phyloP scores from a whole-genome alignment of 2,797 vertebrate genomes.

The Schizopygopsis malacanthus region DNA sequence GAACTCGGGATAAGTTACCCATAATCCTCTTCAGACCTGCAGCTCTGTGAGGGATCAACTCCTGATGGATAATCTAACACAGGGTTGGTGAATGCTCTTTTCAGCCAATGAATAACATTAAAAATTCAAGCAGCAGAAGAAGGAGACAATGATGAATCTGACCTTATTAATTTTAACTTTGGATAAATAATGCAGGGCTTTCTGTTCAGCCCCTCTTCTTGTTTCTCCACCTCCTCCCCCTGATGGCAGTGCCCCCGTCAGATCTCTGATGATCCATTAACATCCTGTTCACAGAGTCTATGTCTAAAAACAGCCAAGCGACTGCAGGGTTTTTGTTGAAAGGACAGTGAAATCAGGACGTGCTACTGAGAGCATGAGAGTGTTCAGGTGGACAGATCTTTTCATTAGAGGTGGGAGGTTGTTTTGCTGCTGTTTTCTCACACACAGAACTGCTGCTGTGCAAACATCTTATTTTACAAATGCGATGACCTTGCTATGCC shows the following conservation, averaged over 20 bases:
- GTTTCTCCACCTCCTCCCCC: conserved; percentile 42
- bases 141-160: conserved; percentile 64
- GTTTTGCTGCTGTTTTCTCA: conserved; percentile 17
- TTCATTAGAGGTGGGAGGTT: conserved; percentile 30
- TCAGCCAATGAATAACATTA: conserved; percentile 61
- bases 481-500: conserved; percentile 10
- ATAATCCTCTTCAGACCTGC: conserved; percentile 49
- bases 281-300: conserved; percentile 40
- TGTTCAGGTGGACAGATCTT: conserved; percentile 38
- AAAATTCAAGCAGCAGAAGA: conserved; percentile 61
- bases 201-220: conserved; percentile 45
- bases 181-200: conserved; percentile 64
- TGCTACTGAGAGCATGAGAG: conserved; percentile 33
- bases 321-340: conserved; percentile 12
- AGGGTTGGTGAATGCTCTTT: conserved; percentile 46
- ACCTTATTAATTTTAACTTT: conserved; percentile 67
- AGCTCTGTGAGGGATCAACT: conserved; percentile 46
- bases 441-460: conserved; percentile 2
- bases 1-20: conserved; percentile 38
- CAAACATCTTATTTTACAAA: conserved; percentile 35
- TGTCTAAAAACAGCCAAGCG: conserved; percentile 36
- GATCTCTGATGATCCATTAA: conserved; percentile 57
- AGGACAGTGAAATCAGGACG: conserved; percentile 33
- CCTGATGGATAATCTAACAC: conserved; percentile 32
- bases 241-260: conserved; percentile 42